Evolutionary conservation across 2,113 vertebrate genomes (phyloP).

Genomic region (Phasianus colchicus): DNA sequence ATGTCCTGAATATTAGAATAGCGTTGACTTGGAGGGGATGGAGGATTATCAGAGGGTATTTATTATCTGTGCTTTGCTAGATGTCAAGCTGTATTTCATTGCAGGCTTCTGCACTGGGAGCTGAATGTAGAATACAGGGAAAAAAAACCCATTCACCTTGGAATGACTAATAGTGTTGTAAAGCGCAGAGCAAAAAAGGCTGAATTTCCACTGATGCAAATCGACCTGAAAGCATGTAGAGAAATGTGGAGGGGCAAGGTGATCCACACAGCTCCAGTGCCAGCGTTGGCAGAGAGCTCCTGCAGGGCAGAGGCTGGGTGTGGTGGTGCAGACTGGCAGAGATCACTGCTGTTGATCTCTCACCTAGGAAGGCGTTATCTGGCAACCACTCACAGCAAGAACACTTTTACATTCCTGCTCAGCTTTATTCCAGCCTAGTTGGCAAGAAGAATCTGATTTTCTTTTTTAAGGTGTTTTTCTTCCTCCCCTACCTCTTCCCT

Average conservation of each 20-base stretch:
- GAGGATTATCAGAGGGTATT: neutral
- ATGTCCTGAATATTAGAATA: neutral
- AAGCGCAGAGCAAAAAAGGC: neutral
- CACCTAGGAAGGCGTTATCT: constrained; percentile 40
- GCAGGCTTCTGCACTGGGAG: neutral
- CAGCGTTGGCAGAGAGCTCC: neutral
- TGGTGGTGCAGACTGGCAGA: neutral
- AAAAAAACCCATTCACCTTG: neutral
- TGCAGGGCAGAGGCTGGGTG: neutral
- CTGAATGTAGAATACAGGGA: neutral
- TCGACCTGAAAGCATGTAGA: neutral
- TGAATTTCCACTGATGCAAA: neutral
- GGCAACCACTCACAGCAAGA: neutral
- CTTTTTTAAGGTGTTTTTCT: constrained; percentile 28
- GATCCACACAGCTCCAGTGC: neutral
- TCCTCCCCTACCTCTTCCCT: neutral
- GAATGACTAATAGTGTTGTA: neutral
- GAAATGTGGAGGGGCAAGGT: neutral
- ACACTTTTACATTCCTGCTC: constrained; percentile 41
- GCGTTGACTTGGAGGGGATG: neutral
- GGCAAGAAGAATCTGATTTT: constrained; percentile 47
- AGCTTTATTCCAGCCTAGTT: constrained; percentile 64
- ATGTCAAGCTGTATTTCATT: neutral
- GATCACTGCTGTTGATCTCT: neutral
- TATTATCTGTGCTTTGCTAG: neutral